Evolutionary conservation across 2,113 vertebrate genomes (phyloP), one percentile per base, ranked within the genome.

Genomic region (Galeopterus variegatus): DNA sequence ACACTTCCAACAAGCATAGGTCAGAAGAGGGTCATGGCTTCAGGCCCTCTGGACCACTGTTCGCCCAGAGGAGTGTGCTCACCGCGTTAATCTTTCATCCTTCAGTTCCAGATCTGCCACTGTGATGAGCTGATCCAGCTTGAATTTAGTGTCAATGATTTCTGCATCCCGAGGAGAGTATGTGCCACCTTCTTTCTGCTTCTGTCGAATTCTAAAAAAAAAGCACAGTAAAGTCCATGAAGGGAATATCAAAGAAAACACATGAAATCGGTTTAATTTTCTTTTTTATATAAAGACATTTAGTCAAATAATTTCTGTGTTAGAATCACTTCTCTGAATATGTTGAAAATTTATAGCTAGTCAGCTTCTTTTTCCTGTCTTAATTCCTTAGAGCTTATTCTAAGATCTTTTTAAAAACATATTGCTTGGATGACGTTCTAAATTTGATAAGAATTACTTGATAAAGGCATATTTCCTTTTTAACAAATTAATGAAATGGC

Each of bases 131-230:
- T 99, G 99, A 98, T 99, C 99, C 97, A 99, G 98, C 97, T 99
- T 99, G 97, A 99, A 99, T 98, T 99, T 99, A 11, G 99, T 99
- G 97, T 99, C 99, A 97, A 99, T 99, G 96, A 99, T 99, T 99
- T 99, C 99, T 82, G 99, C 99, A 97, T 99, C 99, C 90, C 99
- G 98, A 86, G 99, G 99, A 48, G 99, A 99, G 87, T 99, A 99
- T 0, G 99, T 99, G 17, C 99, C 99, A 11, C 99, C 99, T 97
- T 99, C 99, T 98, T 99, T 99, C 98, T 99, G 99, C 96, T 99
- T 99, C 97, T 99, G 99, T 77, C 99, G 99, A 97, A 99, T 99
- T 98, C 99, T 99, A 97, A 96, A 97, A 48, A 97, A 48, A 19
- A 89, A 98, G 92, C 70, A 94, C 28, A 72, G 65, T 2, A 62